Evolutionary conservation across 2,888 invertebrate genomes (phyloP), one percentile per base, ranked within the genome.

Genomic region (Eremobia ochroleuca): DNA sequence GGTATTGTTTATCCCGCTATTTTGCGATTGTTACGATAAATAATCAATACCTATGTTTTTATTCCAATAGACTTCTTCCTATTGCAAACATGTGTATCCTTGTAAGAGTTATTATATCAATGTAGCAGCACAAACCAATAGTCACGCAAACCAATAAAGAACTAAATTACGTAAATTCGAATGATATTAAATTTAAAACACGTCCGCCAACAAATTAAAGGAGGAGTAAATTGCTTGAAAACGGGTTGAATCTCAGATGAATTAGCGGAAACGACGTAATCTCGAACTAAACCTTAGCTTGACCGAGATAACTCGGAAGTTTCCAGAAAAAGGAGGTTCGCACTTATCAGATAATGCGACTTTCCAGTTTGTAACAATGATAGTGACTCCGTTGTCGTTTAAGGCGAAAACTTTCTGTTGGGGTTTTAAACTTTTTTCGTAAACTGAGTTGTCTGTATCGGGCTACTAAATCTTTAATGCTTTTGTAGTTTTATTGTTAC

Each of bases 291-390:
- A 81, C 83, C 88, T 75, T 83, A 81, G 85, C 87, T 89, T 85
- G 82, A 83, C 89, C 86, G 82, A 88, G 88, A 89, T 89, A 89
- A 86, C 87, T 85, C 74, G 83, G 79, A 86, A 89, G 85, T 88
- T 88, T 83, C 73, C 25, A 80, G 85, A 88, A 88, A 88, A 88
- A 88, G 83, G 82, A 88, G 89, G 89, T 89, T 88, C 79, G 74
- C 85, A 89, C 87, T 88, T 88, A 88, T 88, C 88, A 89, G 89
- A 89, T 88, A 89, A 88, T 88, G 89, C 83, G 88, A 89, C 85
- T 88, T 88, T 83, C 88, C 83, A 88, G 80, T 89, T 88, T 81
- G 85, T 81, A 77, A 88, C 88, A 88, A 86, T 83, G 89, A 88
- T 85, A 85, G 88, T 85, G 81, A 81, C 81, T 88, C 72, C 82